phyloP scores from a whole-genome alignment of 1,140 invertebrate species.

The Panagrolaimus sp. region DNA sequence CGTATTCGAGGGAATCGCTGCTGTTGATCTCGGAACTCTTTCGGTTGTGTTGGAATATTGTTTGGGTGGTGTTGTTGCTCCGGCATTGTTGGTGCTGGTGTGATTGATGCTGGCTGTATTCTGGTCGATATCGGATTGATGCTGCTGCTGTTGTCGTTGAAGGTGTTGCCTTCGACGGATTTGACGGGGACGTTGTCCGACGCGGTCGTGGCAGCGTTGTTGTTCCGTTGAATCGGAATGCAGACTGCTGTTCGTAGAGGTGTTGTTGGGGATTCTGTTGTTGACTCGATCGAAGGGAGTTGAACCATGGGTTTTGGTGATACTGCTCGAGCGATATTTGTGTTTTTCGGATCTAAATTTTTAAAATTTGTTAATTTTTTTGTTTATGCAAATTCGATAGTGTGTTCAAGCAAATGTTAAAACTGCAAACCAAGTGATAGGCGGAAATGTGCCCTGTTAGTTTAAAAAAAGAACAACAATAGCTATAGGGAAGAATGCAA shows the following conservation, averaged over 20 bases:
- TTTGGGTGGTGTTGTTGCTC: not conserved
- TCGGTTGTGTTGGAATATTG: not conserved
- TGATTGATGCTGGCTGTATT: not conserved
- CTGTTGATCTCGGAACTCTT: not conserved
- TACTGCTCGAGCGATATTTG: not conserved
- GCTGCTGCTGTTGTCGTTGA: not conserved
- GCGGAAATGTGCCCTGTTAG: no score
- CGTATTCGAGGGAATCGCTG: not conserved
- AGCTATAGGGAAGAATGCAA: no score
- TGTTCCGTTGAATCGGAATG: not conserved
- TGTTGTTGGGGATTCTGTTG: not conserved
- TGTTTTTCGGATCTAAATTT: not conserved
- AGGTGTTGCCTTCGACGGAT: conserved; percentile 9
- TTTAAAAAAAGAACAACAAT: no score
- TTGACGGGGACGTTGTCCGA: not conserved
- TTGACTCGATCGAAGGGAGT: not conserved
- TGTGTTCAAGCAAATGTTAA: no score
- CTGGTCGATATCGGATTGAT: not conserved
- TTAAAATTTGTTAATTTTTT: not conserved
- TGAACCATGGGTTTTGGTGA: not conserved
- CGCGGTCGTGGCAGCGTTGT: not conserved
- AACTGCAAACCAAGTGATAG: no score
- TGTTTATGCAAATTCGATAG: not conserved
- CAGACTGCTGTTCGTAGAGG: not conserved
- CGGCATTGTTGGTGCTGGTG: not conserved